Conservation (phyloP, 35 echinoderm and acorn worm species). For the Chiridota heheva region DNA sequence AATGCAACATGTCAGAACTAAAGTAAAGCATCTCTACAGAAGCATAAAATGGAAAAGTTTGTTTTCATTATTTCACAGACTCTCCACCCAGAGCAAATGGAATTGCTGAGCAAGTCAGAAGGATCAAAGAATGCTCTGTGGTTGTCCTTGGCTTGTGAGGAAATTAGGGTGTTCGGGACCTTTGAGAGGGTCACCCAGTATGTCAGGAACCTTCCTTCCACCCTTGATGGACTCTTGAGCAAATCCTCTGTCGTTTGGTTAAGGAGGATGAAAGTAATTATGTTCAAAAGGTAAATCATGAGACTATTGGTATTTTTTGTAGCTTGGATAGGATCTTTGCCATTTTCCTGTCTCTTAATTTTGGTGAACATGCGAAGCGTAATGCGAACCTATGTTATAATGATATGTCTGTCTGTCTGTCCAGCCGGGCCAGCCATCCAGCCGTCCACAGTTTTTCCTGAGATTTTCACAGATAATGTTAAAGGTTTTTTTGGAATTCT, state of each 20-base stretch:
- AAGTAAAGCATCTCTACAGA: too few species aligned
- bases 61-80: conserved; percentile 58
- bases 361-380: too few species aligned
- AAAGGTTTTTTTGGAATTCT: too few species aligned
- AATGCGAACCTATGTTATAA: not conserved
- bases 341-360: not conserved
- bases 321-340: not conserved
- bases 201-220: conserved; percentile 60
- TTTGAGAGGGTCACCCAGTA: conserved; percentile 67
- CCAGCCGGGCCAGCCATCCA: not conserved
- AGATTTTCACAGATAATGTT: not conserved
- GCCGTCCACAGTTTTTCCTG: too few species aligned
- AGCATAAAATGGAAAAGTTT: too few species aligned
- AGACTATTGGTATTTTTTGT: not conserved
- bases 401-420: not conserved
- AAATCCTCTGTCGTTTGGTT: conserved; percentile 66
- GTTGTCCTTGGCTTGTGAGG: conserved; percentile 92
- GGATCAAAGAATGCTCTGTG: conserved; percentile 93
- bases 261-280: conserved; percentile 77
- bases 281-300: conserved; percentile 61
- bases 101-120: conserved; percentile 51
- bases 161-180: conserved; percentile 79
- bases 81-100: conserved; percentile 74
- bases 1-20: too few species aligned
- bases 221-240: conserved; percentile 72